Evolutionary conservation across 2,797 vertebrate genomes (phyloP), one percentile per base, ranked within the genome.

Genomic region (Eulemur rubriventer): DNA sequence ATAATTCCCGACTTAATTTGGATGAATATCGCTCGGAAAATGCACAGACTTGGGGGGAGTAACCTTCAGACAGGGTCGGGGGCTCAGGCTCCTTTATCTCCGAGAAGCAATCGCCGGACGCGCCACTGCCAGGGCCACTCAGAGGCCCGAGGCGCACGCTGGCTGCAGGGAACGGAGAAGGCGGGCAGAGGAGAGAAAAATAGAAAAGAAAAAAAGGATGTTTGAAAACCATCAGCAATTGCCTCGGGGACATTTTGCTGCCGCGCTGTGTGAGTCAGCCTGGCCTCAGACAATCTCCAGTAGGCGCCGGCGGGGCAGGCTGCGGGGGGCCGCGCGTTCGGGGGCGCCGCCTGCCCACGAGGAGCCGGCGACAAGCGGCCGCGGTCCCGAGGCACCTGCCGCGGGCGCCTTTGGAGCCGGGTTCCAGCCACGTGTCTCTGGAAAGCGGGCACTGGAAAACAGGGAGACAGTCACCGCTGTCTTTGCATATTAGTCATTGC

Each of bases 11-110:
- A 63, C 72, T 2, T 33, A 17, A 33, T 3, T 4, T 38, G 38
- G 83, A 87, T 16, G 65, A 33, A 28, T 7, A 0, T 26, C 2
- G 4, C 79, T 82, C 59, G 70, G 67, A 61, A 95, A 79, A 93
- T n/a, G 57, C 65, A 61, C 16, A 59, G 35, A 30, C 50, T 65
- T 63, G 38, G 33, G n/a, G 46, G 89, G 28, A 89, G 35, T 89
- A 41, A 95, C 95, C 94, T 96, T 96, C 86, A 48, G 83, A 65
- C 89, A 82, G 96, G 94, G 92, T 96, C 26, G 0, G n/a, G 85
- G 46, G 7, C 75, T 35, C 7, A 7, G 5, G 35, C 50, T 59
- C 48, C 63, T 65, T 50, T 4, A 1, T 50, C 9, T 8, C 82
- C 2, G 33, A 72, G 93, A 59, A 67, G 33, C 17, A 46, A 0